Percentiles rank a stretch among this genome's conserved stretches.
Evolutionary conservation across 2,888 invertebrate species (phyloP).

Genomic region (Plebejus anna): DNA sequence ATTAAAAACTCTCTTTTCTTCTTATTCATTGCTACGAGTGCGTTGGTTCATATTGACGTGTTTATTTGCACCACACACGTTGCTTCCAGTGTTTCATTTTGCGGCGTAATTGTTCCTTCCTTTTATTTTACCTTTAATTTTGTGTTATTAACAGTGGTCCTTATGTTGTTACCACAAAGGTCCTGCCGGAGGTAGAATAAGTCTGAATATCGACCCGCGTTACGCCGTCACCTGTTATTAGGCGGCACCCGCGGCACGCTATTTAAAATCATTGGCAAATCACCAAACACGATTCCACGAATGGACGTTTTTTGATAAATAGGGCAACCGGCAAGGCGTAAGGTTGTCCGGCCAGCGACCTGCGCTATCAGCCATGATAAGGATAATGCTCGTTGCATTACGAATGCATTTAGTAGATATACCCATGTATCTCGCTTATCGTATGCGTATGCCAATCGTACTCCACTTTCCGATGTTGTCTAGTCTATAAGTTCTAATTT

Average conservation of each 20-base stretch:
- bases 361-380: constrained; percentile 63
- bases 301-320: constrained; percentile 44
- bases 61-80: background rate
- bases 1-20: too few species aligned
- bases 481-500: background rate
- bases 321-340: constrained; percentile 45
- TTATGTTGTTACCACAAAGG: background rate
- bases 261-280: constrained; percentile 25
- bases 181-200: background rate
- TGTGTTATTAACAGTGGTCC: background rate
- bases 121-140: too few species aligned
- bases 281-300: constrained; percentile 13
- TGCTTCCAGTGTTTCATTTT: background rate
- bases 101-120: background rate
- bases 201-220: background rate
- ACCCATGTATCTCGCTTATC: constrained; percentile 54
- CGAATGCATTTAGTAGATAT: constrained; percentile 53
- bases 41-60: background rate
- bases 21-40: too few species aligned
- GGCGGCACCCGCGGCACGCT: constrained; percentile 11
- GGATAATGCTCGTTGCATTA: constrained; percentile 54
- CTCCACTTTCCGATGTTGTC: background rate
- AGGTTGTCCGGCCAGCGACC: constrained; percentile 55
- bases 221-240: background rate
- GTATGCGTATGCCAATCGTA: background rate